Conservation (phyloP, 1,140 invertebrate species). For the Penaeus vannamei region DNA sequence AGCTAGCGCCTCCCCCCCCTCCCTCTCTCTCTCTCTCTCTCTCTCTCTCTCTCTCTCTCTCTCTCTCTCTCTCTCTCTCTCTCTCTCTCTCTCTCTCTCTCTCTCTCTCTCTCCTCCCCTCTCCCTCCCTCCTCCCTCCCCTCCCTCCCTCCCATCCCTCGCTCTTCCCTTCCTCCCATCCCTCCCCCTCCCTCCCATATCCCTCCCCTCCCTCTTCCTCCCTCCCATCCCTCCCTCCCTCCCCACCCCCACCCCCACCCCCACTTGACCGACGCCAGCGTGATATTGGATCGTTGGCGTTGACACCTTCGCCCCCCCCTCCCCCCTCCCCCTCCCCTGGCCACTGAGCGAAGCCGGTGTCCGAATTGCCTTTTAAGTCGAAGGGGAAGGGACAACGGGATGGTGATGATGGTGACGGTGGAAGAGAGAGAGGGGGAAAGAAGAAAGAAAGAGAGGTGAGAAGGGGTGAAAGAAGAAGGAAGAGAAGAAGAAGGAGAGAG, state of each 20-base stretch:
- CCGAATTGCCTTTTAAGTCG: too few relatives aligned
- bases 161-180: not conserved
- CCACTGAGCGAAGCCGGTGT: not conserved
- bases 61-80: not conserved
- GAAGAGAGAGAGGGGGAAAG: not conserved
- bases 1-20: not conserved
- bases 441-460: too few relatives aligned
- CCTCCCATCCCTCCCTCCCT: not conserved
- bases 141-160: not conserved
- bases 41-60: not conserved
- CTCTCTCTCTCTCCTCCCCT: not conserved
- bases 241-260: not conserved
- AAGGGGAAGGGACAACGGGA: not conserved
- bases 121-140: not conserved
- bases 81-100: not conserved
- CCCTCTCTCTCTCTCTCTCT: not conserved
- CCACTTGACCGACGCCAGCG: too few relatives aligned
- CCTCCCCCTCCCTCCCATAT: not conserved
- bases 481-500: not conserved
- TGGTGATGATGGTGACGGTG: slow-evolving; percentile 16
- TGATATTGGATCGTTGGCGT: too few relatives aligned
- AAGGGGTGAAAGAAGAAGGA: too few relatives aligned
- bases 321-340: not conserved
- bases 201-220: not conserved
- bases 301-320: not conserved